Base-by-base conservation (phyloP, 2,888 invertebrate species). In the Cantharis rufa region DNA sequence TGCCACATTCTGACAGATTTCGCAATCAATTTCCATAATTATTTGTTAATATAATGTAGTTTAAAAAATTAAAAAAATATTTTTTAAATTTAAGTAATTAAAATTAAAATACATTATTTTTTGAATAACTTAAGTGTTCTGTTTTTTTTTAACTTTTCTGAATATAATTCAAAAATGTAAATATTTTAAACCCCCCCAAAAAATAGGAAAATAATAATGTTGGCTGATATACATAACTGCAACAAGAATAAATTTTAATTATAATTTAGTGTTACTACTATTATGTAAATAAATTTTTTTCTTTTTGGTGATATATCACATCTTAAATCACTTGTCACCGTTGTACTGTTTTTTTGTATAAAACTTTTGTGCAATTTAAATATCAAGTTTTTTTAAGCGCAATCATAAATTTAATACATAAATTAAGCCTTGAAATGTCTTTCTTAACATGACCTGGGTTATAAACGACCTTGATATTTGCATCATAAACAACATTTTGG, bases 401-500 rank as follows among this genome's bases (percentile, higher is more conserved):
- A 70, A 72, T 72, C 77, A 75, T 78, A 75, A 48, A 64, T 77
- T 27, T 27, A 28, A 74, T 78, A 62, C 77, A 72, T 74, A 72
- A 78, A 72, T 63, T 62, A 66, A 48, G n/a, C 64, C 64, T 66
- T 66, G 64, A 66, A n/a, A n/a, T 66, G 24, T 66, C 48, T 66
- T 66, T 66, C 64, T 18, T 66, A 66, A 21, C 64, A 66, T 62
- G 75, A 75, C 48, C 75, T 78, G 78, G 64, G 32, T 75, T 78
- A 73, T 75, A 70, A 72, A 72, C 72, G 75, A 70, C 78, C 78
- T 78, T 75, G 78, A 70, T 62, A 69, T 75, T 75, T 75, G 75
- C 63, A 72, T 21, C 24, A 70, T 70, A 62, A 69, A 18, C 24
- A 62, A 62, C 15, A 66, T 66, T 66, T 66, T 66, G 64, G 24